Evolutionary conservation across 2,797 vertebrate genomes (phyloP), one percentile per base, ranked within the genome.

Genomic region (Nannoperca australis): DNA sequence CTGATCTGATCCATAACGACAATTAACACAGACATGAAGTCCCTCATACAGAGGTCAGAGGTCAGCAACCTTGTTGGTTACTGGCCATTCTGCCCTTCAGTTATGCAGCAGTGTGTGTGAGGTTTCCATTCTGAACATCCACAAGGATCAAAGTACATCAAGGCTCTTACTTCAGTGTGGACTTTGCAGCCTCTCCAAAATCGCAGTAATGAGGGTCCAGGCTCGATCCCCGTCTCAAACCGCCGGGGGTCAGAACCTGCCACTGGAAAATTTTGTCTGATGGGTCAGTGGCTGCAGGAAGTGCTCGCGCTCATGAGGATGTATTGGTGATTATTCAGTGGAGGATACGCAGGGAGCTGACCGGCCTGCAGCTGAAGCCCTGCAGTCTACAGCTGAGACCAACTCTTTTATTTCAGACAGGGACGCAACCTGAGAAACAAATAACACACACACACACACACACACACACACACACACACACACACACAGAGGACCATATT

Each of bases 201-300:
- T 89, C 36, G 59, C 61, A 88, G 72, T 89, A 90, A 92, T 86
- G 85, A 93, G 66, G 56, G 78, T 75, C 47, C 75, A 40, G 67
- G 24, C 72, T 82, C 6, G 11, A 74, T 84, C 38, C 59, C 55
- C 45, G 13, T 69, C 38, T 62, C 53, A 60, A 42, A 76, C n/a
- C 22, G 81, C 85, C 64, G 11, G 60, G 67, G 78, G 87, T 84
- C 70, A 81, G 77, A 85, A 69, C 68, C 78, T 89, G 82, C 67
- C 75, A 83, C 60, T 2, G 76, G 75, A 88, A 86, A 71, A 78
- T 84, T 73, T 74, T 8, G 53, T 81, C 66, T 83, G 72, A 86
- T 68, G 67, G 76, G 78, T 78, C 79, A 81, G 79, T 56, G 77
- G 76, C 73, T 82, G 72, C 79, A 85, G 87, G 79, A 90, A 84